Evolutionary conservation across 2,888 invertebrate species (phyloP).

Genomic region (Melinaea marsaeus): DNA sequence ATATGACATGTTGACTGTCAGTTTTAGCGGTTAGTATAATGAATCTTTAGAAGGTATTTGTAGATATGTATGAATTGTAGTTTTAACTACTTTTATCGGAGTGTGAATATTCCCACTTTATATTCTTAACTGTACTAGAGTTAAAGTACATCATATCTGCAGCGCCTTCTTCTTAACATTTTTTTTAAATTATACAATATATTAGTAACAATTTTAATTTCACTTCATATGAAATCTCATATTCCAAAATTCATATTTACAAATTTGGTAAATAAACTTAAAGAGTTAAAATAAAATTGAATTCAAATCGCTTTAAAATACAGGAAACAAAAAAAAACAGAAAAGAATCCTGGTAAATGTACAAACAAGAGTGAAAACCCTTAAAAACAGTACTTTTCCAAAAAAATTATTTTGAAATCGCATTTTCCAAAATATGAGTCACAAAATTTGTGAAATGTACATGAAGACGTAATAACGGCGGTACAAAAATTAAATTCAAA

Average conservation of each 20-base stretch:
- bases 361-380: too few species aligned
- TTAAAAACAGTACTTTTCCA: too few species aligned
- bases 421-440: too few species aligned
- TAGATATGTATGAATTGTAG: not conserved
- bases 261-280: conserved; percentile 12
- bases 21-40: not conserved
- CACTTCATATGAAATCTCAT: not conserved
- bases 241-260: conserved; percentile 10
- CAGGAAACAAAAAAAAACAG: conserved; percentile 22
- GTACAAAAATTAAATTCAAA: too few species aligned
- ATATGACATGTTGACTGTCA: conserved; percentile 8
- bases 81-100: too few species aligned
- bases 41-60: not conserved
- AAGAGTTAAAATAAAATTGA: conserved; percentile 24
- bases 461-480: too few species aligned
- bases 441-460: too few species aligned
- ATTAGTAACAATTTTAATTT: not conserved
- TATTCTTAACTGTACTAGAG: too few species aligned
- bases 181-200: not conserved
- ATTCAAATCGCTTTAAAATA: conserved; percentile 25
- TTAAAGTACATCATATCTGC: too few species aligned
- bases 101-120: too few species aligned
- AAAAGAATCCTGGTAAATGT: conserved; percentile 37
- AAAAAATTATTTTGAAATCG: too few species aligned
- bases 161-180: too few species aligned